Conservation (phyloP, 2,797 vertebrate species). For the Phylloscopus collybita region DNA sequence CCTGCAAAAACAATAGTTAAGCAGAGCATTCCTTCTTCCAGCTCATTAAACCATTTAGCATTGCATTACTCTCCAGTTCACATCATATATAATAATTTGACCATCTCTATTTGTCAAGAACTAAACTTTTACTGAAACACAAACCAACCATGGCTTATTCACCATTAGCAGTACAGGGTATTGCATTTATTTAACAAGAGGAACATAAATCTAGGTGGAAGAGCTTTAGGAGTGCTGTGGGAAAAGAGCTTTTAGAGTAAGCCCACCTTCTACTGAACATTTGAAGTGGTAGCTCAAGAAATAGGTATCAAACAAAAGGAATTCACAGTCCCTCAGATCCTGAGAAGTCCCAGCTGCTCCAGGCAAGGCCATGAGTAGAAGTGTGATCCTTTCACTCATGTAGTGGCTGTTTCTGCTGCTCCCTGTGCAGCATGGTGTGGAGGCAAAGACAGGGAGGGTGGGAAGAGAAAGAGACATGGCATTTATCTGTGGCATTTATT, state of each 20-base stretch:
- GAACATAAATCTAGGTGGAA: not conserved
- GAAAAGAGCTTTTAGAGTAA: not conserved
- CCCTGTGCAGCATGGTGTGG: not conserved
- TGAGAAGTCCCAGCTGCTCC: not conserved
- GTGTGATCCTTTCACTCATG: not conserved
- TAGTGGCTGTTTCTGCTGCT: not conserved
- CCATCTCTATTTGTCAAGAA: not conserved
- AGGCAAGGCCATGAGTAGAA: not conserved
- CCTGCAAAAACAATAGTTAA: not conserved
- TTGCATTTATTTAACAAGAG: not conserved
- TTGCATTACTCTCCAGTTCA: not conserved
- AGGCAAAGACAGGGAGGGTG: not conserved
- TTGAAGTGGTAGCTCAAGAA: not conserved
- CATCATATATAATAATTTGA: not conserved
- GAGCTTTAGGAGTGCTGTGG: not conserved
- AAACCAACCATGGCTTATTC: not conserved
- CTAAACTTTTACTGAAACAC: not conserved
- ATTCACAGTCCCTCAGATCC: not conserved
- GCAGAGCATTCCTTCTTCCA: conserved; percentile 10
- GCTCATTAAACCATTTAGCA: conserved; percentile 14
- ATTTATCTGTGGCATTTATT: not conserved
- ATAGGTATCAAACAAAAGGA: not conserved
- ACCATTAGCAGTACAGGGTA: not conserved
- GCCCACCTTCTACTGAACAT: not conserved
- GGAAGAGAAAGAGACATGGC: not conserved